phyloP scores from a whole-genome alignment of 92 coral and sea anemone species.

The Porites rus region DNA sequence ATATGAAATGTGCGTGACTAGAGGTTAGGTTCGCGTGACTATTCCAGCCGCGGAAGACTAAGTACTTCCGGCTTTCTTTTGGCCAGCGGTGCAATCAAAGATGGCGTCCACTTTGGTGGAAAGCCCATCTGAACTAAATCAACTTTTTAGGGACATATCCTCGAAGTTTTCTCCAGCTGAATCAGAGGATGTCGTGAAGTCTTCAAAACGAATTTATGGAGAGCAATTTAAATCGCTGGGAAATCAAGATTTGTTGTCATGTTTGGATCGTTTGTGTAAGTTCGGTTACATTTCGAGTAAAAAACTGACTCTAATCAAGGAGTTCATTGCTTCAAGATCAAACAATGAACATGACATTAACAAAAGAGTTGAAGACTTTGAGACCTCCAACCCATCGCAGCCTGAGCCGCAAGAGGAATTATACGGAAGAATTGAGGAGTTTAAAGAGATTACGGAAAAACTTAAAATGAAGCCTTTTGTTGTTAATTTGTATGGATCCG shows the following conservation, averaged over 20 bases:
- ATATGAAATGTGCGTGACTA: too few relatives aligned
- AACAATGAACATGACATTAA: conserved; percentile 31
- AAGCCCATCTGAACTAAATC: not conserved
- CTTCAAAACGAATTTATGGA: conserved; percentile 29
- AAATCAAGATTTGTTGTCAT: conserved; percentile 8
- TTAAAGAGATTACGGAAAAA: conserved; percentile 24
- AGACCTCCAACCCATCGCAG: conserved; percentile 16
- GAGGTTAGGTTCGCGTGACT: not conserved
- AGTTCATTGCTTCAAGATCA: conserved; percentile 54
- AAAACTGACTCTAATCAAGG: conserved; percentile 8
- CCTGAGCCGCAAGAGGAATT: conserved; percentile 24
- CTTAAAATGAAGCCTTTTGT: conserved; percentile 37
- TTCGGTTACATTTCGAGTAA: not conserved
- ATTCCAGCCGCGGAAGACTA: too few relatives aligned
- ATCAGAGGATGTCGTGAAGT: conserved; percentile 25
- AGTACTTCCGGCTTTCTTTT: not conserved
- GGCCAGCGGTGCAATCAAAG: conserved; percentile 19
- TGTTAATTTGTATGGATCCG: conserved; percentile 74
- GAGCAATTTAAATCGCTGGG: conserved; percentile 7
- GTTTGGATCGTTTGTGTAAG: conserved; percentile 7
- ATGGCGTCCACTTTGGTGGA: conserved; percentile 8
- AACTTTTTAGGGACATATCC: conserved; percentile 8
- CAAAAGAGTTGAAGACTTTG: conserved; percentile 13
- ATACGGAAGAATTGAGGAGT: conserved; percentile 63
- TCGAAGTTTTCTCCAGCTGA: conserved; percentile 11